Evolutionary conservation across 2,797 vertebrate genomes (phyloP).

Genomic region (Cuculus canorus): DNA sequence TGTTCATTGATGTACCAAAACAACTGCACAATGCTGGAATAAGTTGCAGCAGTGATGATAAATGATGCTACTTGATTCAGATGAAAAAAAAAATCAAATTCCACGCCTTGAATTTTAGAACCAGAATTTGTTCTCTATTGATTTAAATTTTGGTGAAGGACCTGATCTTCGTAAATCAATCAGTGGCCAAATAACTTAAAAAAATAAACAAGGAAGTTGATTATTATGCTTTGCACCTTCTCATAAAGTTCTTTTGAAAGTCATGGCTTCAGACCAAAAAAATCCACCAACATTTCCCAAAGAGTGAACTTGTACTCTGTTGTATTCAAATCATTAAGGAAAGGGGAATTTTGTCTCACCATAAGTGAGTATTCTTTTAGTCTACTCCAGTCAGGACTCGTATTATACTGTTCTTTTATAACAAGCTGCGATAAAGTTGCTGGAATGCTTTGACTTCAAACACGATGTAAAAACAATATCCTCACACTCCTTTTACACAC

Average conservation of each 20-base stretch:
- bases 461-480: neutral
- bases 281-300: neutral
- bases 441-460: neutral
- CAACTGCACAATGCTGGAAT: neutral
- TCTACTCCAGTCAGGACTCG: neutral
- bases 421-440: neutral
- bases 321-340: neutral
- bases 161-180: neutral
- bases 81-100: neutral
- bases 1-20: neutral
- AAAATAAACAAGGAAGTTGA: neutral
- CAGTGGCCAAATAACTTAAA: neutral
- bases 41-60: neutral
- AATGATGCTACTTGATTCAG: neutral
- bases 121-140: neutral
- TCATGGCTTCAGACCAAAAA: neutral
- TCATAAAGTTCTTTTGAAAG: slow-evolving; percentile 31
- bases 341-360: neutral
- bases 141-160: neutral
- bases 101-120: neutral
- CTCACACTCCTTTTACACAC: rapidly evolving
- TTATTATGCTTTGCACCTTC: slow-evolving; percentile 4
- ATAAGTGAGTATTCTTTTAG: neutral
- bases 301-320: neutral
- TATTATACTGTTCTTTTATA: neutral